Percentiles rank a stretch among this genome's conserved stretches.
Evolutionary conservation across 2,113 vertebrate species (phyloP).

Genomic region (Eublepharis macularius): DNA sequence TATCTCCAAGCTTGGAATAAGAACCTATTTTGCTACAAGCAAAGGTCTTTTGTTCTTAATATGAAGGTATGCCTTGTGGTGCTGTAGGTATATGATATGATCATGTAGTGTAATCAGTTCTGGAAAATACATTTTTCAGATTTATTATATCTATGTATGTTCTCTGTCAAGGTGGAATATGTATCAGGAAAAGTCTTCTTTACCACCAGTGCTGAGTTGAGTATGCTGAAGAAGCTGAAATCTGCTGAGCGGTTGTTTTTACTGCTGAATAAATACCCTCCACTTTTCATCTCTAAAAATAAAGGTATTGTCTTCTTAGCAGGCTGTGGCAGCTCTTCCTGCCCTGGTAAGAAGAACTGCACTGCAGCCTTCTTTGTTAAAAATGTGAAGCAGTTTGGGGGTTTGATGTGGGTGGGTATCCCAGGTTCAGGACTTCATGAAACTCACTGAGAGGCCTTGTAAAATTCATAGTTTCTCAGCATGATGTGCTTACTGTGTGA

Average conservation of each 20-base stretch:
- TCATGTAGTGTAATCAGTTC: too few species aligned
- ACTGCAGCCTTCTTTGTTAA: neutral
- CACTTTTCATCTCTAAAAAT: slow-evolving; percentile 56
- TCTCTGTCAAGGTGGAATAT: slow-evolving; percentile 79
- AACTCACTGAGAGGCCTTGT: neutral
- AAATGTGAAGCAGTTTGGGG: neutral
- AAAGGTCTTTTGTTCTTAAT: neutral
- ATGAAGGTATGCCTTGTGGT: rapidly evolving
- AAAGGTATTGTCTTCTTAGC: slow-evolving; percentile 61
- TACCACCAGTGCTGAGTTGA: slow-evolving; percentile 66
- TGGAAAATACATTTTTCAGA: neutral
- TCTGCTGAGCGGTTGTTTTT: slow-evolving; percentile 88
- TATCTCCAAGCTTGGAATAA: too few species aligned
- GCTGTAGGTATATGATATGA: neutral
- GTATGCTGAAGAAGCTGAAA: slow-evolving; percentile 77
- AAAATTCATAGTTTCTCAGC: neutral
- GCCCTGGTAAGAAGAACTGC: too few species aligned
- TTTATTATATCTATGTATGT: slow-evolving; percentile 13
- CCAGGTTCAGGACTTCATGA: neutral
- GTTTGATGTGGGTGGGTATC: neutral
- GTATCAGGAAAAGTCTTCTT: slow-evolving; percentile 91
- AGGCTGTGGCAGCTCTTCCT: rapidly evolving
- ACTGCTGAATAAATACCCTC: slow-evolving; percentile 75
- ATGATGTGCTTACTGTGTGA: neutral
- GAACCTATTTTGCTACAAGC: neutral